These are phyloP conservation scores for Epicauta chinensis DNA, from an alignment of 1,140 invertebrate genomes.

Conservation along the genomic window DNA sequence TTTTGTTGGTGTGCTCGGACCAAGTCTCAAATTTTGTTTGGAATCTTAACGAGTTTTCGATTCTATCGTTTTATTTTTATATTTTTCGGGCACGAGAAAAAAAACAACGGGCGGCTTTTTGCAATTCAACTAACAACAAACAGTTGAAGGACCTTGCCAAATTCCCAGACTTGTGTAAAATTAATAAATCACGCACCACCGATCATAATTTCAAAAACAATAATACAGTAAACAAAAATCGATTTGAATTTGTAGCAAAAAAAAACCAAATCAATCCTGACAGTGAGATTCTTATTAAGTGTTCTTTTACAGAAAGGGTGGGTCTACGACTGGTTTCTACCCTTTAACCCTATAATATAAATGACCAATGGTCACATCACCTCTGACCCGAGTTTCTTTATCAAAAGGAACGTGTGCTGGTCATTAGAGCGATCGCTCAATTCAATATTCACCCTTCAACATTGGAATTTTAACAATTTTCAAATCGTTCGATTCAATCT, in stretches of 20 bases:
- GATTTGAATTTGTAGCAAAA: too few species aligned
- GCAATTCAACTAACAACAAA: neutral
- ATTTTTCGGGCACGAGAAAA: conserved; percentile 2
- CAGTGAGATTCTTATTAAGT: too few species aligned
- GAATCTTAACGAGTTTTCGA: conserved; percentile 20
- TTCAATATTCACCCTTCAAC: too few species aligned
- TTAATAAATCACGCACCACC: neutral
- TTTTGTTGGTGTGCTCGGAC: conserved; percentile 11
- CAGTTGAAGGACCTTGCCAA: too few species aligned
- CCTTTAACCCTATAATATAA: neutral
- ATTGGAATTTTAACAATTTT: too few species aligned
- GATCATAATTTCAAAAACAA: conserved; percentile 5
- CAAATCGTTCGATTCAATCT: too few species aligned
- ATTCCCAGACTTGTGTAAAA: neutral
- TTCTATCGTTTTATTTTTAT: conserved; percentile 5
- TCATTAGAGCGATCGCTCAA: neutral
- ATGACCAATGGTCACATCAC: conserved; percentile 20
- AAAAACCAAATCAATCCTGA: too few species aligned
- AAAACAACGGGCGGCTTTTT: conserved; percentile 10
- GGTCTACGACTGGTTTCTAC: too few species aligned
- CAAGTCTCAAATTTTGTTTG: conserved; percentile 20
- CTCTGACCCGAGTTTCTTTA: conserved; percentile 10
- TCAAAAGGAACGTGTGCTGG: conserved; percentile 6
- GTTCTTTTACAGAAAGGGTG: too few species aligned
- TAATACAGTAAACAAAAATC: neutral